Conservation (phyloP, 1,140 invertebrate species). For the Monochamus saltuarius region DNA sequence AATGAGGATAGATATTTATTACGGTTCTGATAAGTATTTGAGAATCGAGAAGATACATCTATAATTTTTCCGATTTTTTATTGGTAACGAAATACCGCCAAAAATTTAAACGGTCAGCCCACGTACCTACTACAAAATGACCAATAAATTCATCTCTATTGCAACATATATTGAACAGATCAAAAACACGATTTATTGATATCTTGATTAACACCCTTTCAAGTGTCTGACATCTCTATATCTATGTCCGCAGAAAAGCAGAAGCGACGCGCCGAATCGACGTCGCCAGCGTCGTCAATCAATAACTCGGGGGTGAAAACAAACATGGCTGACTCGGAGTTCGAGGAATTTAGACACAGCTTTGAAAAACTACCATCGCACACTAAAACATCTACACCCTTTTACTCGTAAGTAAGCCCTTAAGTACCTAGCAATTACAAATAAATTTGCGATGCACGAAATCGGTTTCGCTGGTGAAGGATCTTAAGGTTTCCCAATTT, state of each 20-base stretch:
- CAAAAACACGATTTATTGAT: neutral
- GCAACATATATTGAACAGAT: neutral
- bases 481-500: constrained; percentile 3
- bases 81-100: no score
- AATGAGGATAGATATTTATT: no score
- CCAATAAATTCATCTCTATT: neutral
- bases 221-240: neutral
- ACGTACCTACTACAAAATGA: neutral
- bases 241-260: neutral
- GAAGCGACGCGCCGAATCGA: constrained; percentile 30
- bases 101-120: neutral
- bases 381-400: constrained; percentile 71
- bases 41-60: no score
- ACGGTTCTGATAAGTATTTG: no score
- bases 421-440: neutral
- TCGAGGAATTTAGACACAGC: constrained; percentile 85
- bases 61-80: no score
- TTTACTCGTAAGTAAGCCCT: constrained; percentile 65
- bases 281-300: constrained; percentile 28
- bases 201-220: neutral
- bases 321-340: constrained; percentile 87
- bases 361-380: constrained; percentile 77
- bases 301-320: constrained; percentile 45
- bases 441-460: neutral
- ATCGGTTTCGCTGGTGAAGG: neutral